Conservation (phyloP, 2,888 invertebrate species). For the Hybos culiciformis region DNA sequence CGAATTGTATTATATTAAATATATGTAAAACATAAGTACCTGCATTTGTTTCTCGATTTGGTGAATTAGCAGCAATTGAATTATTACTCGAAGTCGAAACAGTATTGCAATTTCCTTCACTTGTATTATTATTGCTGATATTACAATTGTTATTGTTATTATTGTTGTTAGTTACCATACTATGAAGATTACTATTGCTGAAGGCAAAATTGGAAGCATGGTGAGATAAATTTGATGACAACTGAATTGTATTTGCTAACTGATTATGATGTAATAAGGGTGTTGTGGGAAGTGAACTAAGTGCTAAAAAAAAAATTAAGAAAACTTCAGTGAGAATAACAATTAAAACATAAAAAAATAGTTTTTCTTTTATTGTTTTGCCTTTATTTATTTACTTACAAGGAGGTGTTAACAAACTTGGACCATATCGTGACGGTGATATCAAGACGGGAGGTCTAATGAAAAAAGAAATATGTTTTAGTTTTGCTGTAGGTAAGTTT, state of each 20-base stretch:
- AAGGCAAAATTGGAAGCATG: slow-evolving; percentile 27
- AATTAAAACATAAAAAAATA: neutral
- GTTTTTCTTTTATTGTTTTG: neutral
- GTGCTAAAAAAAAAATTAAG: slow-evolving; percentile 12
- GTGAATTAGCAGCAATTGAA: no score
- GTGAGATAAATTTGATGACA: slow-evolving; percentile 27
- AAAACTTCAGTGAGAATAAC: neutral
- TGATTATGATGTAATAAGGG: slow-evolving; percentile 34
- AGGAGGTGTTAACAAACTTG: slow-evolving; percentile 45
- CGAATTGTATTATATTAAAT: no score
- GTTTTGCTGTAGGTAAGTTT: neutral
- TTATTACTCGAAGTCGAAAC: no score
- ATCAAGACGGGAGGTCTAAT: slow-evolving; percentile 67
- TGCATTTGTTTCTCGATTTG: no score
- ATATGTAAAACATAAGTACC: no score
- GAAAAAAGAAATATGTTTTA: neutral
- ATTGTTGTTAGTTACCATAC: slow-evolving; percentile 19
- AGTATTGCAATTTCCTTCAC: no score
- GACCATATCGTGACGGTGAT: slow-evolving; percentile 54
- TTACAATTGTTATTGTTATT: no score
- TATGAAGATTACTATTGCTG: slow-evolving; percentile 23
- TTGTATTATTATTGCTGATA: no score
- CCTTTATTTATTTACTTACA: slow-evolving; percentile 28
- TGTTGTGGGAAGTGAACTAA: slow-evolving; percentile 24
- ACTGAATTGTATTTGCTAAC: slow-evolving; percentile 31